A percentile compares a stretch with the other conserved stretches of the same genome.
Conservation (phyloP, 2,888 invertebrate species). For the Nephrocerus scutellatus region DNA sequence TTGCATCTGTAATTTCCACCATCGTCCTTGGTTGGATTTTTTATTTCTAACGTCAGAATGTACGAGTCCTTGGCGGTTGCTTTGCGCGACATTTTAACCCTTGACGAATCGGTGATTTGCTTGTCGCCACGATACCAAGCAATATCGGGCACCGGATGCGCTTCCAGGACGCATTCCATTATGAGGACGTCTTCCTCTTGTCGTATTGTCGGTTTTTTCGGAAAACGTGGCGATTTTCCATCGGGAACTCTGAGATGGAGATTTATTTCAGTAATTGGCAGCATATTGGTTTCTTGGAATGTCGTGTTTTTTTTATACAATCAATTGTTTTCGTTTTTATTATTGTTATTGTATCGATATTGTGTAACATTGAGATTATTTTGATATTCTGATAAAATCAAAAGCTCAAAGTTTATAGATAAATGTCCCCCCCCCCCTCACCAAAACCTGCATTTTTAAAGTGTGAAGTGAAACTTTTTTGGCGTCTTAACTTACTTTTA, state of each 20-base stretch:
- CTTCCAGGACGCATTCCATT: conserved; percentile 94
- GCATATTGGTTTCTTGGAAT: conserved; percentile 22
- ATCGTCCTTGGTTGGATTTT: conserved; percentile 91
- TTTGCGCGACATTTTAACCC: conserved; percentile 87
- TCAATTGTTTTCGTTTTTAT: conserved; percentile 3
- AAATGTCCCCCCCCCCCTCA: too few species aligned
- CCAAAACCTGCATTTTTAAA: too few species aligned
- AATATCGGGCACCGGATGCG: conserved; percentile 90
- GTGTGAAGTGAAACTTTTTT: too few species aligned
- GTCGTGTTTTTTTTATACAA: conserved; percentile 1
- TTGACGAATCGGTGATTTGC: conserved; percentile 69
- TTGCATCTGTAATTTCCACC: conserved; percentile 99
- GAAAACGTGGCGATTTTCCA: conserved; percentile 92
- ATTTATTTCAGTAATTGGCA: conserved; percentile 20
- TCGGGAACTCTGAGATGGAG: conserved; percentile 74
- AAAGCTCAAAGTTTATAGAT: too few species aligned
- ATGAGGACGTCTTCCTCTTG: conserved; percentile 89
- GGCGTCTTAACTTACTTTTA: too few species aligned
- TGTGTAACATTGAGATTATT: not conserved
- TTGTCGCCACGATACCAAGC: conserved; percentile 90
- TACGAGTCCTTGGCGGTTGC: conserved; percentile 85
- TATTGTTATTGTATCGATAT: not conserved
- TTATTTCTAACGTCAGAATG: conserved; percentile 85
- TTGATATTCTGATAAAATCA: not conserved
- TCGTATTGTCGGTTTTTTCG: conserved; percentile 92